Conservation (phyloP, 2,797 vertebrate genomes). For the Hippopotamyrus pictus region DNA sequence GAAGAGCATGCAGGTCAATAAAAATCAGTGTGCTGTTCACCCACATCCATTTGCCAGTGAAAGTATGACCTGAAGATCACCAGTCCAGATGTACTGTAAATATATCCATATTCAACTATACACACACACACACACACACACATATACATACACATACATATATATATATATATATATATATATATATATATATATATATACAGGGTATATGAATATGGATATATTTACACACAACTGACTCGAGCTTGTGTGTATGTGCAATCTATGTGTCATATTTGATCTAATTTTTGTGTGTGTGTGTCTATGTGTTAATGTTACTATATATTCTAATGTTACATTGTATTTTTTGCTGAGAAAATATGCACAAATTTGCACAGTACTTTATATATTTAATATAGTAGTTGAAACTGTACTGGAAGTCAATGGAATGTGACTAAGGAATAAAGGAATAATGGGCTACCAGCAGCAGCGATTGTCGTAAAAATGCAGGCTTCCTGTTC, state of each 20-base stretch:
- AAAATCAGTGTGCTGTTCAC: not conserved
- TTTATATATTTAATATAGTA: constrained; percentile 37
- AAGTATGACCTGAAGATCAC: constrained; percentile 1
- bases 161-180: too few relatives aligned
- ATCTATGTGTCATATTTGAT: not conserved
- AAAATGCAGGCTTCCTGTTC: constrained; percentile 52
- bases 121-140: too few relatives aligned
- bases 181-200: too few relatives aligned
- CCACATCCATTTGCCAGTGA: not conserved
- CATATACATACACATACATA: too few relatives aligned
- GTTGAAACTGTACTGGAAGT: not conserved
- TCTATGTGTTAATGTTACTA: not conserved
- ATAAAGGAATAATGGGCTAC: not conserved
- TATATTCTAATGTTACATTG: not conserved
- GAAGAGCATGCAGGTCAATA: not conserved
- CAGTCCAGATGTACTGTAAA: not conserved
- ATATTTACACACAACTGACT: too few relatives aligned
- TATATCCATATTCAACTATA: not conserved
- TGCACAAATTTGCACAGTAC: constrained; percentile 4
- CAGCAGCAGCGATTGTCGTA: constrained; percentile 11
- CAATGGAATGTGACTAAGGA: not conserved
- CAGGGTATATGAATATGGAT: too few relatives aligned
- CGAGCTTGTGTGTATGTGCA: too few relatives aligned
- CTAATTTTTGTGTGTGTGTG: not conserved
- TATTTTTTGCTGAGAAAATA: not conserved